Evolutionary conservation across 2,888 invertebrate species (phyloP), one percentile per base, ranked within the genome.

Genomic region (Stenodera caucasica): DNA sequence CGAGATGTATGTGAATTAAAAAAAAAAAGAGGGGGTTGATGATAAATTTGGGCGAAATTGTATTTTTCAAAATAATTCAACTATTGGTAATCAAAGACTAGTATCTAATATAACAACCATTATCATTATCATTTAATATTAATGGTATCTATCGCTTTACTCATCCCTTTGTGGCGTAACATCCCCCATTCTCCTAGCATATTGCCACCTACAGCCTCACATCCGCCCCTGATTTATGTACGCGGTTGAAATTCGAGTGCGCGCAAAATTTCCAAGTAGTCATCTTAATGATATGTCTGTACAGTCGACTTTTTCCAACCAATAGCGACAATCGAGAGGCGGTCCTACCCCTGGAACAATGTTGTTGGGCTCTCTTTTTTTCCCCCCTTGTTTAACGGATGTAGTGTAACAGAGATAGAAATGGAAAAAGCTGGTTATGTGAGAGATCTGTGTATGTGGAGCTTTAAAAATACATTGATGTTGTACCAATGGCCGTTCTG

Each of bases 211-310:
- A 45, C 45, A 45, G 45, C 45, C 45, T n/a, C 45, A 45, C 45
- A 45, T 23, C 45, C 23, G 45, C 45, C 45, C 45, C 45, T 45
- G 45, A 45, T 45, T 45, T 45, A 45, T 45, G 45, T 45, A 18
- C 37, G 40, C 71, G 76, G 79, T 68, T 73, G 78, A 79, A 76
- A 75, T 77, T 78, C 77, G 75, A 72, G 72, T 72, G 73, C 74
- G 73, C 74, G 72, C 75, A 78, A 79, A 80, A 80, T 79, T 76
- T 76, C 76, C 75, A 75, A 77, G 45, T 45, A 78, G 78, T 76
- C 78, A 78, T 78, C 78, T 78, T 80, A 80, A 80, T 80, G 80
- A 80, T 77, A 80, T 80, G 80, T 77, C 72, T 75, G 77, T 72
- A 74, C 77, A 70, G 73, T 71, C 71, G 78, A 80, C 77, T 80